phyloP scores from a whole-genome alignment of 2,113 vertebrate genomes.

The Orientallactaga bullata region DNA sequence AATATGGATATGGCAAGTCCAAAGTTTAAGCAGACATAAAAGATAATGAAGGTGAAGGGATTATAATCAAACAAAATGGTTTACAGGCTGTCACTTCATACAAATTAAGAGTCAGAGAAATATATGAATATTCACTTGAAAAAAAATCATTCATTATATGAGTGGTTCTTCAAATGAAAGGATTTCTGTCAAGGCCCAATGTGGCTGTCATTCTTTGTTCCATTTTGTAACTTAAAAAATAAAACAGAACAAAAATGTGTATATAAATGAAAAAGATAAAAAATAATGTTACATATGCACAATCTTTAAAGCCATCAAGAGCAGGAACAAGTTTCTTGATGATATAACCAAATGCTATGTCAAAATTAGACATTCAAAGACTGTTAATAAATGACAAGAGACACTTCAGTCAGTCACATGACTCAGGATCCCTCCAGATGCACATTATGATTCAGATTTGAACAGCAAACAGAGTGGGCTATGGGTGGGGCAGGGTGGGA shows the following conservation, averaged over 20 bases:
- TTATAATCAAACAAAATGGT: slow-evolving; percentile 90
- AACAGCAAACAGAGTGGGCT: slow-evolving; percentile 78
- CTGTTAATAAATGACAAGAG: slow-evolving; percentile 78
- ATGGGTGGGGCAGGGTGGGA: slow-evolving; percentile 38
- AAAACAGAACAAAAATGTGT: slow-evolving; percentile 50
- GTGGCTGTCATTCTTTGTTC: slow-evolving; percentile 83
- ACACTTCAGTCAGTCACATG: slow-evolving; percentile 75
- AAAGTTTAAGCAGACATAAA: slow-evolving; percentile 89
- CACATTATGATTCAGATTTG: slow-evolving; percentile 83
- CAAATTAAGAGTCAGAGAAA: slow-evolving; percentile 88
- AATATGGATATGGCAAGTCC: slow-evolving; percentile 85
- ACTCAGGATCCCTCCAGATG: slow-evolving; percentile 80
- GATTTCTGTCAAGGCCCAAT: slow-evolving; percentile 81
- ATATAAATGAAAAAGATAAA: slow-evolving; percentile 70
- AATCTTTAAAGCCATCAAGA: slow-evolving; percentile 38
- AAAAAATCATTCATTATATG: slow-evolving; percentile 87
- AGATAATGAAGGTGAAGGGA: slow-evolving; percentile 88
- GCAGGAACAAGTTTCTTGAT: slow-evolving; percentile 44
- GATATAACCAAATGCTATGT: slow-evolving; percentile 51
- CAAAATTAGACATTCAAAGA: slow-evolving; percentile 73
- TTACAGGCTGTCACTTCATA: slow-evolving; percentile 89
- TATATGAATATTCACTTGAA: slow-evolving; percentile 92
- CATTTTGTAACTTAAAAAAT: slow-evolving; percentile 73
- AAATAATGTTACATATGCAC: slow-evolving; percentile 72
- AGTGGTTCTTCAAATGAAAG: slow-evolving; percentile 81